These are phyloP conservation scores for Leucoraja erinaceus DNA, from an alignment of 2,113 vertebrate genomes.

Conservation along the genomic window DNA sequence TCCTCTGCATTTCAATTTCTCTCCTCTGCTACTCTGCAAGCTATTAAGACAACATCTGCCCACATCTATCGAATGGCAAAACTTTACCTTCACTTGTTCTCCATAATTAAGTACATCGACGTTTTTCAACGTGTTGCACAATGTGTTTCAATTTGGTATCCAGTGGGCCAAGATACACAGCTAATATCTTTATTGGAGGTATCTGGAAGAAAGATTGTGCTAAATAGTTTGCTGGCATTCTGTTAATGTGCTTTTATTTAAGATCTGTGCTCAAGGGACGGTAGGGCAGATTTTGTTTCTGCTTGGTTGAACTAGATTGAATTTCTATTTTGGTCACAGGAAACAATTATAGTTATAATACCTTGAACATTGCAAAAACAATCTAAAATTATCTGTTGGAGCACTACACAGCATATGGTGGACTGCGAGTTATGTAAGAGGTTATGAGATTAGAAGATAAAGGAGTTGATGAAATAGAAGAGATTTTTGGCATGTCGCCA, in stretches of 20 bases:
- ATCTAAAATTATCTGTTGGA: too few species aligned
- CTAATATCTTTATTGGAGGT: not conserved
- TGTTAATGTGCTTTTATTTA: too few species aligned
- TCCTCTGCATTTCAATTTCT: slow-evolving; percentile 42
- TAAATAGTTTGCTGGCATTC: not conserved
- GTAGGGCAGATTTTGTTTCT: too few species aligned
- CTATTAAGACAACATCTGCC: slow-evolving; percentile 50
- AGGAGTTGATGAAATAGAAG: too few species aligned
- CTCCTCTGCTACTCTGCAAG: slow-evolving; percentile 40
- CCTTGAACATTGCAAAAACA: too few species aligned
- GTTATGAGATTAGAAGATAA: too few species aligned
- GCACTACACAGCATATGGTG: too few species aligned
- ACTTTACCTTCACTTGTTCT: not conserved
- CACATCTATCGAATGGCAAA: not conserved
- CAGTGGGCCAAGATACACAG: not conserved
- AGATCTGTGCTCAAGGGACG: not conserved
- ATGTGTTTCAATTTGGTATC: not conserved
- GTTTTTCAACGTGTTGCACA: not conserved
- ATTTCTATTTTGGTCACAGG: not conserved
- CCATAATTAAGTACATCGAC: not conserved
- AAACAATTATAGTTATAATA: not conserved
- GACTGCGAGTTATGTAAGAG: too few species aligned
- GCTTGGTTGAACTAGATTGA: not conserved
- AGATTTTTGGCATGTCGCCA: too few species aligned
- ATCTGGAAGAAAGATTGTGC: not conserved